Conservation (phyloP, 2,888 invertebrate genomes). For the Acleris cristana region DNA sequence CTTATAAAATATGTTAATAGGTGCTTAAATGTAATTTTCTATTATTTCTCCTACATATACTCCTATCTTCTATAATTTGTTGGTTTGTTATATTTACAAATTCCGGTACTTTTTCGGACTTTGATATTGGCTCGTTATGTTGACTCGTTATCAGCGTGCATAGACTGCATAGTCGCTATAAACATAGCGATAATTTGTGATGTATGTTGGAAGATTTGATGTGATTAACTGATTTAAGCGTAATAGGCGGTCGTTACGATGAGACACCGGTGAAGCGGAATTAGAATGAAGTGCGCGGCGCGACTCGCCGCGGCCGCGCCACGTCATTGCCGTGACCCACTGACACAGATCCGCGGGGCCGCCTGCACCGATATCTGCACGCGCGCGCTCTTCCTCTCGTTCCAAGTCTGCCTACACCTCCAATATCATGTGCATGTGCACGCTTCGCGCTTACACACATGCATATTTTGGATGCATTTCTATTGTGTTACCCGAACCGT, state of each 20-base stretch:
- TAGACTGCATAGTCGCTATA: conserved; percentile 2
- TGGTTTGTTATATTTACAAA: not conserved
- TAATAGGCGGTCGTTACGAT: conserved; percentile 54
- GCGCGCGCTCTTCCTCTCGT: conserved; percentile 67
- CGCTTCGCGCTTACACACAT: conserved; percentile 11
- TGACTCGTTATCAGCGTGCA: conserved; percentile 18
- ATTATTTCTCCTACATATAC: not conserved
- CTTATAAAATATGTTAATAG: not conserved
- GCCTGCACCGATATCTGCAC: conserved; percentile 81
- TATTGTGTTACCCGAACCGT: conserved; percentile 20
- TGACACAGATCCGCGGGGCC: conserved; percentile 87
- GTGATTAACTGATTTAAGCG: conserved; percentile 51
- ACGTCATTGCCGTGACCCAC: conserved; percentile 88
- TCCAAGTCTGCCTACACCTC: conserved; percentile 14
- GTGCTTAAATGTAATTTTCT: not conserved
- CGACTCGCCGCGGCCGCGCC: conserved; percentile 79
- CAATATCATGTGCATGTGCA: conserved; percentile 17
- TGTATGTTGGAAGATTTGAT: conserved; percentile 41
- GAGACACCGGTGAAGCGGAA: conserved; percentile 80
- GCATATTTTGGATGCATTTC: conserved; percentile 36
- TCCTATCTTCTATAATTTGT: not conserved
- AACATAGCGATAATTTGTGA: conserved; percentile 13
- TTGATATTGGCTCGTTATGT: conserved; percentile 28
- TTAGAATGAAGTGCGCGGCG: conserved; percentile 81
- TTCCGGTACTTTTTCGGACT: conserved; percentile 14